These are phyloP conservation scores for Netelia melanura DNA, from an alignment of 2,888 invertebrate species.

Conservation along the genomic window DNA sequence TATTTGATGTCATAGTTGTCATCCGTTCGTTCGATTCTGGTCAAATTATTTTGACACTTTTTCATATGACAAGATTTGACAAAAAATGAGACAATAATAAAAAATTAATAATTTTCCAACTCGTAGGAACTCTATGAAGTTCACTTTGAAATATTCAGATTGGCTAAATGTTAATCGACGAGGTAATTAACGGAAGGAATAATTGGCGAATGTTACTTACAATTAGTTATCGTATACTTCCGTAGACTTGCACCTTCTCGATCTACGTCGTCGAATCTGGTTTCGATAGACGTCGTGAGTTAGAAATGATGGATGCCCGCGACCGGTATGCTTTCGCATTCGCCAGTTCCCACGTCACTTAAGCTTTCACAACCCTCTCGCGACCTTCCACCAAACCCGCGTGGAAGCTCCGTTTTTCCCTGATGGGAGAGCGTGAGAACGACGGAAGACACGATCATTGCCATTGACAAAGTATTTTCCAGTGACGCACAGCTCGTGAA, in stretches of 20 bases:
- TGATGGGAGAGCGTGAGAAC: conserved; percentile 30
- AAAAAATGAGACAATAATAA: no score
- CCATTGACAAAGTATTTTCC: conserved; percentile 35
- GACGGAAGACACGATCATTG: conserved; percentile 42
- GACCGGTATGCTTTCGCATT: conserved; percentile 72
- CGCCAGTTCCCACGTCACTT: conserved; percentile 79
- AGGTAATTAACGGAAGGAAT: no score
- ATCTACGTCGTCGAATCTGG: conserved; percentile 36
- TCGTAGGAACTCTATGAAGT: no score
- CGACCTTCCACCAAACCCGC: not conserved
- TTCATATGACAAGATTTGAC: no score
- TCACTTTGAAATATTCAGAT: no score
- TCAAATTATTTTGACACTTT: no score
- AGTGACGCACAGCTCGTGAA: conserved; percentile 2
- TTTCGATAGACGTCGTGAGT: conserved; percentile 65
- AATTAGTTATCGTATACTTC: no score
- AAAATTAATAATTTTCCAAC: no score
- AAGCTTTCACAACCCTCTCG: conserved; percentile 64
- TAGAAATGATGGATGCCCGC: conserved; percentile 78
- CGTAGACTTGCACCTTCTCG: conserved; percentile 1
- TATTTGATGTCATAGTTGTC: no score
- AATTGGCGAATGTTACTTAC: no score
- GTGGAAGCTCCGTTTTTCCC: conserved; percentile 43
- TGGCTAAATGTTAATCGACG: no score
- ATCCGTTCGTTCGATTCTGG: no score